A percentile compares a stretch with the other conserved stretches of the same genome.
phyloP scores from a whole-genome alignment of 1,140 invertebrate genomes.

The Drosophila ficusphila region DNA sequence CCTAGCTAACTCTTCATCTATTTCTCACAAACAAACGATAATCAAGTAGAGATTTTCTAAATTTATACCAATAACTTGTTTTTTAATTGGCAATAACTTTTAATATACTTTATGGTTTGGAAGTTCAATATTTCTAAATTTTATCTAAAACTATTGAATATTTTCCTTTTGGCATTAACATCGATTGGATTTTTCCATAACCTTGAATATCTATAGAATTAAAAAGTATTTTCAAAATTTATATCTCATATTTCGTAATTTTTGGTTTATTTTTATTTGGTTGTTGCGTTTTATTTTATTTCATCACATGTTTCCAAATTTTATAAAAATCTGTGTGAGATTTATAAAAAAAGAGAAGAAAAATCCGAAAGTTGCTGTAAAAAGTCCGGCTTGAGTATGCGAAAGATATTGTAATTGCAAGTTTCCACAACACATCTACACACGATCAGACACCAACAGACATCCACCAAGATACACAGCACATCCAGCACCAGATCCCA shows the following conservation, averaged over 20 bases:
- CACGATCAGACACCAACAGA: slow-evolving; percentile 20
- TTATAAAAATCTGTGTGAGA: slow-evolving; percentile 19
- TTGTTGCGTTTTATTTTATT: slow-evolving; percentile 3
- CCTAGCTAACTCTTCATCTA: slow-evolving; percentile 48
- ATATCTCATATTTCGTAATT: slow-evolving; percentile 67
- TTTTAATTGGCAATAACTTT: slow-evolving; percentile 29
- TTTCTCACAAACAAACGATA: slow-evolving; percentile 32
- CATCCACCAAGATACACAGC: slow-evolving; percentile 8
- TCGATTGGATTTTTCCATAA: slow-evolving; percentile 5
- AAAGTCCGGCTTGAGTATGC: slow-evolving; percentile 63
- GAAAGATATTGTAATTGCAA: slow-evolving; percentile 73
- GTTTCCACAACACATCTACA: slow-evolving; percentile 46
- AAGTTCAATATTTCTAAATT: slow-evolving; percentile 20
- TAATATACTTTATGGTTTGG: slow-evolving; percentile 21
- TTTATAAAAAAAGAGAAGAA: slow-evolving; percentile 31
- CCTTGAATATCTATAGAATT: slow-evolving; percentile 1
- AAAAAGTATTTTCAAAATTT: slow-evolving; percentile 34
- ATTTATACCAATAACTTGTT: slow-evolving; percentile 39
- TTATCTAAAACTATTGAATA: background rate
- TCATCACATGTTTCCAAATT: slow-evolving; percentile 52
- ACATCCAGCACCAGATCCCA: slow-evolving; percentile 25
- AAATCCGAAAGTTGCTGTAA: slow-evolving; percentile 40
- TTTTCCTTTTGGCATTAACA: slow-evolving; percentile 47
- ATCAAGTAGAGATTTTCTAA: slow-evolving; percentile 34
- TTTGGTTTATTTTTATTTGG: slow-evolving; percentile 50